phyloP scores from a whole-genome alignment of 2,888 invertebrate genomes.

The Drosophila helvetica region DNA sequence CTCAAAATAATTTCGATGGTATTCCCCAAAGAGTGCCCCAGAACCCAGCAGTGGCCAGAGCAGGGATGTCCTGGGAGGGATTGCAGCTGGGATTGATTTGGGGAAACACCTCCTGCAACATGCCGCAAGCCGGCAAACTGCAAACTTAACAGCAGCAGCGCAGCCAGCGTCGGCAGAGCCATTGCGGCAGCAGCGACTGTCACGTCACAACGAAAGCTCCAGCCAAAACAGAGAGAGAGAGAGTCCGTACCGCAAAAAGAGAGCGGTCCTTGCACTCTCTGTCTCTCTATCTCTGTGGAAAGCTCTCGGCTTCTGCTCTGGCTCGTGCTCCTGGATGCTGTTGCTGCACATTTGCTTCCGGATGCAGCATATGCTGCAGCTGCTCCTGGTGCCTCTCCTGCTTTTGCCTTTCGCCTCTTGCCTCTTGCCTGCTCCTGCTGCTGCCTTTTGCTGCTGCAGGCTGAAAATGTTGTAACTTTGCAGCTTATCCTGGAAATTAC shows the following conservation, averaged over 20 bases:
- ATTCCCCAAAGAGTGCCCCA: neutral
- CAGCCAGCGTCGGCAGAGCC: constrained; percentile 9
- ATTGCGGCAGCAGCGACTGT: constrained; percentile 3
- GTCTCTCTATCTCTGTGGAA: constrained; percentile 9
- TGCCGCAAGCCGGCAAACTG: constrained; percentile 44
- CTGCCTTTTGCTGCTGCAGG: constrained; percentile 42
- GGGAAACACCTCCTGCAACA: constrained; percentile 42
- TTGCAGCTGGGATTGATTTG: constrained; percentile 12
- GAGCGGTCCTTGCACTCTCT: neutral
- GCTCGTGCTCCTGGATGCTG: constrained; percentile 65
- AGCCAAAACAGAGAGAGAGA: constrained; percentile 4
- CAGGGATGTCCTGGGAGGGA: neutral
- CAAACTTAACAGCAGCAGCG: constrained; percentile 36
- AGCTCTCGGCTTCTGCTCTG: constrained; percentile 62
- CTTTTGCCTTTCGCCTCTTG: constrained; percentile 24
- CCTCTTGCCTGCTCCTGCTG: constrained; percentile 35
- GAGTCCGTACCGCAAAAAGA: constrained; percentile 10
- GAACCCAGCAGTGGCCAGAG: neutral
- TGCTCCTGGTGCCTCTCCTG: constrained; percentile 32
- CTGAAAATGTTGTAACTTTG: constrained; percentile 77
- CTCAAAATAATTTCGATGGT: too few relatives aligned
- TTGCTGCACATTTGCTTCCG: constrained; percentile 62
- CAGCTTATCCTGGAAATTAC: constrained; percentile 79
- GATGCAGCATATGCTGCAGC: constrained; percentile 57
- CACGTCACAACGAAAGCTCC: constrained; percentile 11